phyloP scores from a whole-genome alignment of 2,888 invertebrate genomes.

The Atrina japonica region DNA sequence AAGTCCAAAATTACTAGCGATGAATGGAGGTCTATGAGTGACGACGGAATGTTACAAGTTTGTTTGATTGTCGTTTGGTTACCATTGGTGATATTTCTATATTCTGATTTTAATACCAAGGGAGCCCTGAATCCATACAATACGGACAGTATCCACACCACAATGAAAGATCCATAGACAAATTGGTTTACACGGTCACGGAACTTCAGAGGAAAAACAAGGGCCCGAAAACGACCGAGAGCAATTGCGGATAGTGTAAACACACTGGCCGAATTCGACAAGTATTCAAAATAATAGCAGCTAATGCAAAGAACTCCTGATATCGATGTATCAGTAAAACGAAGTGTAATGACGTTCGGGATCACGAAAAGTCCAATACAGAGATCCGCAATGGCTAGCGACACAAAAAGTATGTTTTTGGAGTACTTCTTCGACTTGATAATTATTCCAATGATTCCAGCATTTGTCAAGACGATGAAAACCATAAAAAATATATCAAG shows the following conservation, averaged over 20 bases:
- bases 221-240: conserved; percentile 33
- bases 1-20: conserved; percentile 22
- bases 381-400: conserved; percentile 32
- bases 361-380: conserved; percentile 36
- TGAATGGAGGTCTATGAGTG: conserved; percentile 6
- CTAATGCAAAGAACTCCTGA: conserved; percentile 25
- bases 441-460: background rate
- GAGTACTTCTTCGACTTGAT: conserved; percentile 26
- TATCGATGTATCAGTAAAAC: background rate
- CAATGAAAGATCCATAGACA: background rate
- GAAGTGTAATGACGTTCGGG: conserved; percentile 33
- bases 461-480: too few relatives aligned
- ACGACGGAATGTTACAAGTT: conserved; percentile 20
- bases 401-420: conserved; percentile 29
- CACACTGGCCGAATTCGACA: conserved; percentile 19
- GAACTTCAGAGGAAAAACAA: conserved; percentile 28
- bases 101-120: conserved; percentile 14
- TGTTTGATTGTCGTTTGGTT: conserved; percentile 18
- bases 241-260: conserved; percentile 31
- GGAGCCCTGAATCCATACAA: conserved; percentile 28
- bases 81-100: background rate
- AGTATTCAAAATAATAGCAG: conserved; percentile 30
- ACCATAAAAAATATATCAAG: too few relatives aligned
- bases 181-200: background rate
- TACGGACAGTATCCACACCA: conserved; percentile 19